Percentiles rank a stretch among this genome's conserved stretches.
phyloP scores from a whole-genome alignment of 2,888 invertebrate genomes.

The Pachydiplax longipennis region DNA sequence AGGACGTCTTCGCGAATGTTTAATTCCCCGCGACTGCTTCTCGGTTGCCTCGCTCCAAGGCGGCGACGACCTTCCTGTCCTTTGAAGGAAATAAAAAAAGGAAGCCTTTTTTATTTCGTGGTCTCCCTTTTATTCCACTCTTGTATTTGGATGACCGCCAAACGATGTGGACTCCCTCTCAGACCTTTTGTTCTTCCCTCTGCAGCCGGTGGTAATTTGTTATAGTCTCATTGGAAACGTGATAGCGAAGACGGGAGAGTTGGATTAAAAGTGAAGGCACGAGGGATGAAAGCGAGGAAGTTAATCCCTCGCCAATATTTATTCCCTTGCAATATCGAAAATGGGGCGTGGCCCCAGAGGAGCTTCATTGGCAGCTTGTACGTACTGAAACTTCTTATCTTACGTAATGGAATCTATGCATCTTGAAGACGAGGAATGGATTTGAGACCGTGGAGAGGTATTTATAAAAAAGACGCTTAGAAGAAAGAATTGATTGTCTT shows the following conservation, averaged over 20 bases:
- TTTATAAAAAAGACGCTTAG: too few relatives aligned
- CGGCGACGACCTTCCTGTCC: slow-evolving; percentile 44
- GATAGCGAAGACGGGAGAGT: slow-evolving; percentile 15
- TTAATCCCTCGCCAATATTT: slow-evolving; percentile 4
- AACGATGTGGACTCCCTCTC: slow-evolving; percentile 21
- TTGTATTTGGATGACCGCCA: slow-evolving; percentile 35
- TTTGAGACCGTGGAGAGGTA: neutral
- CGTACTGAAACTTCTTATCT: neutral
- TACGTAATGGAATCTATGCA: neutral
- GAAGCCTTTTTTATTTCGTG: slow-evolving; percentile 4
- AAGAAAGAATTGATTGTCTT: too few relatives aligned
- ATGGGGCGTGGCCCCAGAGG: slow-evolving; percentile 17
- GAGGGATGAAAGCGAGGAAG: neutral
- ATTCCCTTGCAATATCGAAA: slow-evolving; percentile 5
- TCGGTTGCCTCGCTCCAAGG: slow-evolving; percentile 33
- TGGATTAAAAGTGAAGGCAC: slow-evolving; percentile 11
- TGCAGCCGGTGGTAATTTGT: slow-evolving; percentile 32
- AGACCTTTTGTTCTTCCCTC: slow-evolving; percentile 34
- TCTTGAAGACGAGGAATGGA: neutral
- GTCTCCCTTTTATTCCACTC: slow-evolving; percentile 22
- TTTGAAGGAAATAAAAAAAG: slow-evolving; percentile 31
- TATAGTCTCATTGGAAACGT: slow-evolving; percentile 44
- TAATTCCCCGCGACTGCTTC: slow-evolving; percentile 28
- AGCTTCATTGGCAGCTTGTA: neutral
- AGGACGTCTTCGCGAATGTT: slow-evolving; percentile 11